Conservation (phyloP, 1,140 invertebrate species). For the Hycleus cichorii region DNA sequence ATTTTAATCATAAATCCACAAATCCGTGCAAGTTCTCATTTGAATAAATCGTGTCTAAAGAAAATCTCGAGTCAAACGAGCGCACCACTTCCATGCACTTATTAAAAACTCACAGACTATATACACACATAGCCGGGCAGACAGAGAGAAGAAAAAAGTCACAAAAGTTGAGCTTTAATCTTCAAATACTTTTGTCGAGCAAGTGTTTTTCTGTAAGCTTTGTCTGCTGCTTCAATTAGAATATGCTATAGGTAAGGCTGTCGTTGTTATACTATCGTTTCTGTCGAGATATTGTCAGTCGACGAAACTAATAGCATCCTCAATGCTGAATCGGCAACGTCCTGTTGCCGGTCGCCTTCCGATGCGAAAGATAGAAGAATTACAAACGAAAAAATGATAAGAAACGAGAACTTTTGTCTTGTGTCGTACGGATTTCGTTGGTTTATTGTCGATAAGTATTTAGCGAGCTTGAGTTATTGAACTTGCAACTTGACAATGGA, state of each 20-base stretch:
- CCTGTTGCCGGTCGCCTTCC: neutral
- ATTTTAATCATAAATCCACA: constrained; percentile 10
- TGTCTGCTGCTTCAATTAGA: constrained; percentile 24
- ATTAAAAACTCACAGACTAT: constrained; percentile 18
- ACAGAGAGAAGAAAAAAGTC: constrained; percentile 12
- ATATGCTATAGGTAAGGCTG: too few species aligned
- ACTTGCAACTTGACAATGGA: too few species aligned
- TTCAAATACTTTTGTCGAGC: constrained; percentile 19
- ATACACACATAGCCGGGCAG: neutral
- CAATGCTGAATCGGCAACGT: constrained; percentile 8
- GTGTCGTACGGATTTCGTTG: too few species aligned
- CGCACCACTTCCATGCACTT: constrained; percentile 19
- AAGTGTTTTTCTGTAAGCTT: constrained; percentile 26
- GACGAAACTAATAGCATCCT: too few species aligned
- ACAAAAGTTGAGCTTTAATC: constrained; percentile 26
- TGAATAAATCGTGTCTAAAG: constrained; percentile 2
- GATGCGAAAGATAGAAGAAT: too few species aligned
- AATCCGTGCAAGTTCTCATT: constrained; percentile 10
- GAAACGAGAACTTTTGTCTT: too few species aligned
- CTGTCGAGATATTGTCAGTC: too few species aligned
- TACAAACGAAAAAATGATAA: too few species aligned
- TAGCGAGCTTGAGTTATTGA: too few species aligned
- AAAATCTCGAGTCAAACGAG: constrained; percentile 16
- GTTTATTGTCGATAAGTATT: too few species aligned
- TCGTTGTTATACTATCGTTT: constrained; percentile 1